Conservation (phyloP, 2,113 vertebrate genomes). For the human region DNA sequence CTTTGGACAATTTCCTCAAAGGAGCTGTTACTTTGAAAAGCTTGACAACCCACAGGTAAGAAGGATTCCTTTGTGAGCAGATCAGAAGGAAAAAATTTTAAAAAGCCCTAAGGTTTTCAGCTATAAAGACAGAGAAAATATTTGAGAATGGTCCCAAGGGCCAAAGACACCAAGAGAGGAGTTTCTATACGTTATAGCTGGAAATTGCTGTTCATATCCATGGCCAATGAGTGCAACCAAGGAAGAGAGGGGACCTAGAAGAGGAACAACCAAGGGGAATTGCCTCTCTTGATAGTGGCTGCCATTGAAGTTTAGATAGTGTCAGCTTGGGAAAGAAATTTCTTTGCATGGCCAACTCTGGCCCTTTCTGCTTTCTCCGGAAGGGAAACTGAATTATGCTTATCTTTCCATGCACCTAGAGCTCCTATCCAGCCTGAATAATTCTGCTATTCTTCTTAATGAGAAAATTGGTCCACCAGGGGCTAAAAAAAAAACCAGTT, state of each 20-base stretch:
- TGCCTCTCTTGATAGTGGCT: neutral
- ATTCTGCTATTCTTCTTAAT: neutral
- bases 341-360: neutral
- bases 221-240: neutral
- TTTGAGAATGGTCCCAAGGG: neutral
- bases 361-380: neutral
- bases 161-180: neutral
- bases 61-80: neutral
- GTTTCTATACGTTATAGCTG: neutral
- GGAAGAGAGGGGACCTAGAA: neutral
- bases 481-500: neutral
- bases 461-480: neutral
- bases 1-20: neutral
- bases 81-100: neutral
- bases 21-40: neutral
- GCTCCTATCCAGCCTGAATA: neutral
- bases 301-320: fast-evolving
- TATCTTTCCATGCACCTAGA: neutral
- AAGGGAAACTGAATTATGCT: neutral
- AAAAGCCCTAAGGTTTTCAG: neutral
- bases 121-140: neutral
- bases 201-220: neutral
- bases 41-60: neutral
- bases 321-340: neutral
- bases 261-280: neutral